Conservation (phyloP, 2,113 vertebrate genomes). For the Phyllopteryx taeniolatus region DNA sequence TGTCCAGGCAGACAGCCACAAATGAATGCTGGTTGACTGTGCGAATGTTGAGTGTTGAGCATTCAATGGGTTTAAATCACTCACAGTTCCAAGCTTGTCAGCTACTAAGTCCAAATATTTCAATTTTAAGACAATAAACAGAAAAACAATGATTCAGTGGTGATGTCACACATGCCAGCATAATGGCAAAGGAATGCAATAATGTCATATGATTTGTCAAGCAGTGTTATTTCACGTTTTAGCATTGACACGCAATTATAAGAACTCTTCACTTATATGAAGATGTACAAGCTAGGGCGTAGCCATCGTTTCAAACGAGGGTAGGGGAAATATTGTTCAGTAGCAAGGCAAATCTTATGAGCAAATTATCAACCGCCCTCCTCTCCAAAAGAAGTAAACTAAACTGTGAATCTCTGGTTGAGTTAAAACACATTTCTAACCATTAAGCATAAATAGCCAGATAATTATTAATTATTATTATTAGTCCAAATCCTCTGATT, state of each 20-base stretch:
- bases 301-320: not conserved
- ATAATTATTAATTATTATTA: too few species aligned
- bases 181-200: not conserved
- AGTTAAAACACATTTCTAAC: not conserved
- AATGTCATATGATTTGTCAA: too few species aligned
- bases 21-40: not conserved
- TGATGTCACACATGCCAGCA: not conserved
- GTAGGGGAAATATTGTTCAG: too few species aligned
- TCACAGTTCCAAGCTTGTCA: not conserved
- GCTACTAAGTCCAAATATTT: slow-evolving; percentile 3
- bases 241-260: too few species aligned
- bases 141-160: not conserved
- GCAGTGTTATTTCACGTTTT: too few species aligned
- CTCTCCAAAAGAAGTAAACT: not conserved
- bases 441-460: not conserved
- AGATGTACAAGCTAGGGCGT: not conserved
- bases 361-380: not conserved
- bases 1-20: slow-evolving; percentile 6
- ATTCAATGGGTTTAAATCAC: not conserved
- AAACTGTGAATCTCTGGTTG: not conserved
- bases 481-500: too few species aligned
- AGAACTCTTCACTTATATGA: too few species aligned
- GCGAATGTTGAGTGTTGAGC: not conserved
- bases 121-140: not conserved
- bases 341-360: not conserved